Percentiles rank a stretch among this genome's conserved stretches.
These are phyloP conservation scores for Drosophila paramelanica DNA, from an alignment of 2,888 invertebrate species.

Conservation along the genomic window DNA sequence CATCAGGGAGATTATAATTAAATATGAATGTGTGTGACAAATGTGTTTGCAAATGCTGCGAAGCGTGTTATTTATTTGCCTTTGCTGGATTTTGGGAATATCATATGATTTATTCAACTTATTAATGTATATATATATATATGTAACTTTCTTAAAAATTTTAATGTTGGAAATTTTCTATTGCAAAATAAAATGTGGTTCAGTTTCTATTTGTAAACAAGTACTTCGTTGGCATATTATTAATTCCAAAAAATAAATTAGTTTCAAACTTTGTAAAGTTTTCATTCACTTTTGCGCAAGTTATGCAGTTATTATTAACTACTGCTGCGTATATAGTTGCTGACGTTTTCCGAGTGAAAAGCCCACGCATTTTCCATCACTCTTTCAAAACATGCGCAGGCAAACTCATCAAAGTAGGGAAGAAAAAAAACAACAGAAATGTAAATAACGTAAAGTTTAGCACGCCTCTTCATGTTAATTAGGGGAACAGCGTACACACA, in stretches of 20 bases:
- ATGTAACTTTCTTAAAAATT: too few relatives aligned
- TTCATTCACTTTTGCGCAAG: not conserved
- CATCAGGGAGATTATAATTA: slow-evolving; percentile 50
- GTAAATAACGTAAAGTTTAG: slow-evolving; percentile 33
- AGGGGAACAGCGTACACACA: slow-evolving; percentile 24
- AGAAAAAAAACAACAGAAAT: slow-evolving; percentile 1
- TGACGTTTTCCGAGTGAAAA: not conserved
- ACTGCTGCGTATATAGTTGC: not conserved
- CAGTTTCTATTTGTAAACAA: too few relatives aligned
- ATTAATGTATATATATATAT: too few relatives aligned
- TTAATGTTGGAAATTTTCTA: too few relatives aligned
- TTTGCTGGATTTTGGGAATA: not conserved
- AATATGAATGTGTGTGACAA: slow-evolving; percentile 62
- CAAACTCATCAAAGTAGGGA: slow-evolving; percentile 15
- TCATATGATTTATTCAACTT: too few relatives aligned
- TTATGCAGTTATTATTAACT: slow-evolving; percentile 18
- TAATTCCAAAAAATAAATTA: not conserved
- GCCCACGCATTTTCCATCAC: slow-evolving; percentile 21
- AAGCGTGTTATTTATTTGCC: slow-evolving; percentile 4
- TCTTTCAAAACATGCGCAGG: slow-evolving; percentile 4
- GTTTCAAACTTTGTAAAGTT: not conserved
- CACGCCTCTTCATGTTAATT: slow-evolving; percentile 52
- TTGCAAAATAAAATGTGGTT: too few relatives aligned
- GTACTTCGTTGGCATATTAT: not conserved
- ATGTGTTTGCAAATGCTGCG: slow-evolving; percentile 28